Evolutionary conservation across 2,888 invertebrate genomes (phyloP).

Genomic region (Xylocampa areola): DNA sequence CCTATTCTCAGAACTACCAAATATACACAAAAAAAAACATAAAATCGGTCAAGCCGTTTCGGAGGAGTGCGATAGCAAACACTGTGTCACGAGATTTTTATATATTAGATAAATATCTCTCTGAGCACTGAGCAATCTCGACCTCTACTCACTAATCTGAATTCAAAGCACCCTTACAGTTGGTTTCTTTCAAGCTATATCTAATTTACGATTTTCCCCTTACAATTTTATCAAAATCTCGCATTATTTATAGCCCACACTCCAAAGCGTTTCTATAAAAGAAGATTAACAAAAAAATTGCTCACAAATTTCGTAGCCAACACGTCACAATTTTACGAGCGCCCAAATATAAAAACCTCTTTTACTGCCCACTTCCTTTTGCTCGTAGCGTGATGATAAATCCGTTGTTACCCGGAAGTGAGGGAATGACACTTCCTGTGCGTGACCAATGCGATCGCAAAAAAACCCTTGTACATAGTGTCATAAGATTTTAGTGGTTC

Average conservation of each 20-base stretch:
- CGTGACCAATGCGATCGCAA: constrained; percentile 45
- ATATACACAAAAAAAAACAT: too few species aligned
- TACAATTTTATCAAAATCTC: not conserved
- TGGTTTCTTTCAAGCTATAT: not conserved
- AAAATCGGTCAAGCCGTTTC: too few species aligned
- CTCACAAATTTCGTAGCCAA: not conserved
- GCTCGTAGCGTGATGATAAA: constrained; percentile 51
- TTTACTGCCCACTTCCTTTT: constrained; percentile 40
- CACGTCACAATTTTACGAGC: constrained; percentile 38
- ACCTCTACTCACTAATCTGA: too few species aligned
- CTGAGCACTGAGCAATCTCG: too few species aligned
- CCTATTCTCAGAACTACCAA: too few species aligned
- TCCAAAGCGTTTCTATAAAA: constrained; percentile 1
- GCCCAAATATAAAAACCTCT: constrained; percentile 36
- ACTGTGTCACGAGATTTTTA: too few species aligned
- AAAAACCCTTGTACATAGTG: constrained; percentile 29
- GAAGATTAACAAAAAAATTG: constrained; percentile 6
- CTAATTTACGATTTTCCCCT: not conserved
- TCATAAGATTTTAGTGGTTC: constrained; percentile 31
- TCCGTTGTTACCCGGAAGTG: constrained; percentile 40
- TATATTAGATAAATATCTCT: too few species aligned
- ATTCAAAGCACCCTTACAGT: too few species aligned
- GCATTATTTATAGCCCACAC: not conserved
- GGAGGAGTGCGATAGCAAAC: too few species aligned
- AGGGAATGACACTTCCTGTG: constrained; percentile 39